Evolutionary conservation across 2,113 vertebrate genomes (phyloP).

Genomic region (Holacanthus passer): DNA sequence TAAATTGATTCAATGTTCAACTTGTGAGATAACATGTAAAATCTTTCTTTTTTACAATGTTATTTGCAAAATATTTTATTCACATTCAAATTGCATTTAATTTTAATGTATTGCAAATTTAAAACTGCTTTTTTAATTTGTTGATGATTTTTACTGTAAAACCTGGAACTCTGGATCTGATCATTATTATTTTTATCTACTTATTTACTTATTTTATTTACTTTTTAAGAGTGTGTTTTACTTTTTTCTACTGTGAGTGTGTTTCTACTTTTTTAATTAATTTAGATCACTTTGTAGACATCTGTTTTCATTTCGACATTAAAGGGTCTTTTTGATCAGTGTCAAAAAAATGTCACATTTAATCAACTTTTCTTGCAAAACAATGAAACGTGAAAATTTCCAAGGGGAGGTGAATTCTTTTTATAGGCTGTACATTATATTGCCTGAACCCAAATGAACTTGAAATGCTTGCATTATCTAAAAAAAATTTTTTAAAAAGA

Average conservation of each 20-base stretch:
- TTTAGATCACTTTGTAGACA: neutral
- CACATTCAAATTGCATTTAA: no score
- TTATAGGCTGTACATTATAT: neutral
- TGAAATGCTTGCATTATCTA: neutral
- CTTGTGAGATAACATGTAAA: neutral
- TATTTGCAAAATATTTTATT: no score
- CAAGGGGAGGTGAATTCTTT: neutral
- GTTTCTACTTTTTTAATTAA: neutral
- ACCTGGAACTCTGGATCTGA: no score
- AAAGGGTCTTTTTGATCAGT: neutral
- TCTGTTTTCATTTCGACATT: neutral
- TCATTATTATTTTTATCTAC: neutral
- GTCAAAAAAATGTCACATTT: neutral
- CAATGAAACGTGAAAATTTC: neutral
- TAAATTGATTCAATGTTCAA: no score
- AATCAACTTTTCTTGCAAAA: neutral
- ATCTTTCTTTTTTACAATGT: neutral
- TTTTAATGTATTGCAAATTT: no score
- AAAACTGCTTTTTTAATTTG: no score
- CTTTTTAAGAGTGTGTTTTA: no score
- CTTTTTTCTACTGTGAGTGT: no score
- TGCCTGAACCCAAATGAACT: neutral
- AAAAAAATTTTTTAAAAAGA: neutral
- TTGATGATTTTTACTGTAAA: no score
- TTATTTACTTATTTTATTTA: neutral